phyloP scores from a whole-genome alignment of 2,113 vertebrate genomes.

The Brachypodius melanocephalos region DNA sequence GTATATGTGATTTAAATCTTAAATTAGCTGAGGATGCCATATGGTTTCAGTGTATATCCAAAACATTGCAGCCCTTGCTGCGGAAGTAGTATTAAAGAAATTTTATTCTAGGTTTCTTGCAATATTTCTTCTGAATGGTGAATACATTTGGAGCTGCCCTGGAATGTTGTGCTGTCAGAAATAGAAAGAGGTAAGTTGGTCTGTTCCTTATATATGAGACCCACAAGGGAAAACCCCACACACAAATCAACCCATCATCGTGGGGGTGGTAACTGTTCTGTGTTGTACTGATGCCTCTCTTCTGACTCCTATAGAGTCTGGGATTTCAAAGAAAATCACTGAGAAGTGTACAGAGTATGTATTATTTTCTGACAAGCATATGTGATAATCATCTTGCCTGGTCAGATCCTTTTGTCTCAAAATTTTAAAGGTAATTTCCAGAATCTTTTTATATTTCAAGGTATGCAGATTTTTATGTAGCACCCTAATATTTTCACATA shows the following conservation, averaged over 20 bases:
- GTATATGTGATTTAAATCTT: background rate
- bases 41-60: background rate
- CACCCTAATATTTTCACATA: background rate
- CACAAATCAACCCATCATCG: background rate
- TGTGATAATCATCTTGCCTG: background rate
- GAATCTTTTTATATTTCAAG: background rate
- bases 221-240: background rate
- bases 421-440: background rate
- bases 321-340: background rate
- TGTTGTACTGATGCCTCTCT: background rate
- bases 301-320: background rate
- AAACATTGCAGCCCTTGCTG: background rate
- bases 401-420: background rate
- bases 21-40: background rate
- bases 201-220: background rate
- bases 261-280: background rate
- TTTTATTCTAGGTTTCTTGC: background rate
- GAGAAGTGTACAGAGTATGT: background rate
- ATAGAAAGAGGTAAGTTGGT: background rate
- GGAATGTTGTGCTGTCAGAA: background rate
- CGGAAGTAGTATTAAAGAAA: background rate
- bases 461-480: background rate
- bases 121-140: background rate
- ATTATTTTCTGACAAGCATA: background rate
- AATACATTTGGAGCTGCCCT: background rate